These are phyloP conservation scores for Holocentrus rufus DNA, from an alignment of 2,797 vertebrate species.

Conservation along the genomic window DNA sequence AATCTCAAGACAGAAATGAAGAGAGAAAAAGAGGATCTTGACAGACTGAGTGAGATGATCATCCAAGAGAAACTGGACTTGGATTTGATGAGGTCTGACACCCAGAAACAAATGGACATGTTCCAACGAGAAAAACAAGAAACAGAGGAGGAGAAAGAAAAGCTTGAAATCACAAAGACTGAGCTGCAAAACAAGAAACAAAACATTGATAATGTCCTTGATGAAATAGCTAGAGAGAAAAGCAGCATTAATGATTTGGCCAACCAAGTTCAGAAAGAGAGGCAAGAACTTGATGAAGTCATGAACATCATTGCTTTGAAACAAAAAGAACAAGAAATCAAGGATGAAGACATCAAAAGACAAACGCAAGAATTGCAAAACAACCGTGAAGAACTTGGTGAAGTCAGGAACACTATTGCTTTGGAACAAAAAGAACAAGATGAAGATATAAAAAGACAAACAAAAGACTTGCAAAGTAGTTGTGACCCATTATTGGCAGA, in stretches of 20 bases:
- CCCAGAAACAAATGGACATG: not conserved
- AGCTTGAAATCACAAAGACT: conserved; percentile 4
- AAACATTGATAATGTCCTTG: conserved; percentile 7
- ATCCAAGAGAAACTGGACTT: conserved; percentile 2
- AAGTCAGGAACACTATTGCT: not conserved
- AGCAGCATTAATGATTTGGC: conserved; percentile 20
- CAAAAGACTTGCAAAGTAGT: not conserved
- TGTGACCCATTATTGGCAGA: not conserved
- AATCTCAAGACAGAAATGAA: conserved; percentile 24
- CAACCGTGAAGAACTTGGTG: not conserved
- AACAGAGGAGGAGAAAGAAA: not conserved
- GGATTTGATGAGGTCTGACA: conserved; percentile 12
- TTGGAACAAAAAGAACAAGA: not conserved
- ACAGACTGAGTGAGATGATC: conserved; percentile 12
- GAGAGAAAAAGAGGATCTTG: conserved; percentile 29
- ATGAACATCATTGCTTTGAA: not conserved
- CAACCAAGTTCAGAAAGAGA: not conserved
- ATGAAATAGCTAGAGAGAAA: conserved; percentile 35
- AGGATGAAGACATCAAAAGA: conserved; percentile 1
- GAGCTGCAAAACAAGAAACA: conserved; percentile 4
- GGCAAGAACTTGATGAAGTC: not conserved
- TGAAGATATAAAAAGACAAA: not conserved
- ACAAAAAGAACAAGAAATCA: conserved; percentile 2
- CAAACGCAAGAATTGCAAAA: not conserved
- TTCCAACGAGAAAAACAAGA: conserved; percentile 7